Evolutionary conservation across 2,888 invertebrate species (phyloP).

Genomic region (Drosophila trichaetosa): DNA sequence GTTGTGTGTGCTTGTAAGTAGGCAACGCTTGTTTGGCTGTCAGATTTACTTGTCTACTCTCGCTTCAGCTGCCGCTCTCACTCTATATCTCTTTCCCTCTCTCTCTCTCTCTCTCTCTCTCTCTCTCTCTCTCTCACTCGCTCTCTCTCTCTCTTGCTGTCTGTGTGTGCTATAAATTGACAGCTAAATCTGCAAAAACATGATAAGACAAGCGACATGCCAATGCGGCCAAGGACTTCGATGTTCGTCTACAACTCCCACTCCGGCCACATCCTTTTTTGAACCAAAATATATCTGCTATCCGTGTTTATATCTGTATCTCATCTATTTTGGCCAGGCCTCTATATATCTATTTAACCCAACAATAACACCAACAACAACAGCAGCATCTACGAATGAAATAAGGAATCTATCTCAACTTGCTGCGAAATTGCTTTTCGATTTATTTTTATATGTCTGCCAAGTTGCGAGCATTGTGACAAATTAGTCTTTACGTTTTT

Average conservation of each 20-base stretch:
- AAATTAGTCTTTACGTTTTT: slow-evolving; percentile 68
- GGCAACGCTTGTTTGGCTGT: slow-evolving; percentile 72
- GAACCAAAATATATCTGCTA: slow-evolving; percentile 28
- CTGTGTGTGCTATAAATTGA: slow-evolving; percentile 71
- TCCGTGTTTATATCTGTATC: slow-evolving; percentile 64
- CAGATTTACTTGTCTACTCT: slow-evolving; percentile 73
- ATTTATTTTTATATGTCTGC: slow-evolving; percentile 75
- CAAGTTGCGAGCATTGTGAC: slow-evolving; percentile 75
- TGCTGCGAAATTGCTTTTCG: slow-evolving; percentile 77
- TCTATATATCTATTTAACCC: slow-evolving; percentile 67
- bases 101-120: slow-evolving; percentile 8
- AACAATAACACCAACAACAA: slow-evolving; percentile 38
- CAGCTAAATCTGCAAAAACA: slow-evolving; percentile 81
- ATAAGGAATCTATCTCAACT: slow-evolving; percentile 52
- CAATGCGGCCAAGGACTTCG: slow-evolving; percentile 74
- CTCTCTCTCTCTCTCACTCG: not conserved
- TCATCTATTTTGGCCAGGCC: slow-evolving; percentile 57
- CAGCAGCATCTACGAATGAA: slow-evolving; percentile 6
- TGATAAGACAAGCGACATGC: slow-evolving; percentile 80
- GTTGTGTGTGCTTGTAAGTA: slow-evolving; percentile 39
- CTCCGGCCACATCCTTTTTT: not conserved
- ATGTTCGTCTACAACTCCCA: not conserved
- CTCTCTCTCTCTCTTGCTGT: slow-evolving; percentile 11
- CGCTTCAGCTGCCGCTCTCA: slow-evolving; percentile 5
- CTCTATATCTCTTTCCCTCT: not conserved